Evolutionary conservation across 1,140 invertebrate species (phyloP), one percentile per base, ranked within the genome.

Genomic region (Euglossa dilemma): DNA sequence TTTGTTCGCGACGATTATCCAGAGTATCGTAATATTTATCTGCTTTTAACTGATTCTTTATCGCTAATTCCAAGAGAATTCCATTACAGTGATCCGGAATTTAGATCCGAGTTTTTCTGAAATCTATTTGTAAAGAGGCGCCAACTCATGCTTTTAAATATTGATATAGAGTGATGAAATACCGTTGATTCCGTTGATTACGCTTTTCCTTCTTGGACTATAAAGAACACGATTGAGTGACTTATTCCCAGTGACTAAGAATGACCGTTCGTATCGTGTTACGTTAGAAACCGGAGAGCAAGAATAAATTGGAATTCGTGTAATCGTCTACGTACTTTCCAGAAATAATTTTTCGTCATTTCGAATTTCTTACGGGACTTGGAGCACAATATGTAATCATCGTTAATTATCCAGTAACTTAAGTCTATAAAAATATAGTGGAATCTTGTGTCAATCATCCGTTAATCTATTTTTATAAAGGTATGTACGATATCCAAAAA

Each of bases 91-190:
- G 7, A 25, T 47, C 23, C 14, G 18, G 7, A 47, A 16, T 16
- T 43, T 47, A 23, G 66, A 67, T 67, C 47, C 25, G n/a, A 28
- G 18, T 3, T 20, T 52, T 61, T 52, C 52, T 52, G 69, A 50
- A 70, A 52, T 70, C 47, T 20, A 52, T 20, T 70, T 28, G 47
- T 25, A 11, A 28, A 28, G 69, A 11, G 18, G 28, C 9, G 0
- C 16, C 25, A 45, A 43, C 18, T 64, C 36, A 70, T 12, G 5
- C 25, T 28, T 70, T 70, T 70, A 52, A 52, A 70, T 70, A 70
- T 52, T 28, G 69, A 70, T 70, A 70, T 1, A 70, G 28, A 64
- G 8, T 52, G 47, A 52, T 8, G 69, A 70, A 70, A 70, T 6
- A 50, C 45, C 0, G 67, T 25, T 20, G 67, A 52, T 52, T 52